A percentile compares a stretch with the other conserved stretches of the same genome.
These are phyloP conservation scores for Chesias legatella DNA, from an alignment of 2,888 invertebrate species.

Conservation along the genomic window DNA sequence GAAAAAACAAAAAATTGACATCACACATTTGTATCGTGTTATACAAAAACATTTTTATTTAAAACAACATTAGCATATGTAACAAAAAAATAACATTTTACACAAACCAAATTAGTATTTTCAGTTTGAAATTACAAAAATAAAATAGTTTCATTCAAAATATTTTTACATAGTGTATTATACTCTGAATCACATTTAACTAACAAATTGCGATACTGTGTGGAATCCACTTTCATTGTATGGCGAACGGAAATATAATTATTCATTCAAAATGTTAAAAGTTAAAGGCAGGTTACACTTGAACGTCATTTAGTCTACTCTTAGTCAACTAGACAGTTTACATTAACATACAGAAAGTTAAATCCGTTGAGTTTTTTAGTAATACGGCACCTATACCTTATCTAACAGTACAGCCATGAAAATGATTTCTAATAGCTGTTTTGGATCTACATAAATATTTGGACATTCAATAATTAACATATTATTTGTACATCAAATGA, in stretches of 20 bases:
- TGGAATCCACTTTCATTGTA: neutral
- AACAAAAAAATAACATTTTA: conserved; percentile 50
- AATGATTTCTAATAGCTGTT: neutral
- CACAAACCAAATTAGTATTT: conserved; percentile 46
- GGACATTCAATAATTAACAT: conserved; percentile 2
- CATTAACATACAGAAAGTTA: no score
- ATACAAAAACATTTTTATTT: conserved; percentile 34
- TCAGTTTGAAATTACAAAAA: conserved; percentile 66
- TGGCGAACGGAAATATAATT: conserved; percentile 3
- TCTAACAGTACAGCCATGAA: no score
- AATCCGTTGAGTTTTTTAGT: no score
- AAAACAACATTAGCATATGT: conserved; percentile 44
- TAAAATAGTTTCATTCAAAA: conserved; percentile 63
- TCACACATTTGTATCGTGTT: conserved; percentile 12
- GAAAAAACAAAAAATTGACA: conserved; percentile 7
- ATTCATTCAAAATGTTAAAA: no score
- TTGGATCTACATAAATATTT: conserved; percentile 3
- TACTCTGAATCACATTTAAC: conserved; percentile 49
- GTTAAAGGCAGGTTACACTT: no score
- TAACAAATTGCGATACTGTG: conserved; percentile 36
- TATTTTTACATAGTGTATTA: conserved; percentile 50
- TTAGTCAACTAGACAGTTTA: no score
- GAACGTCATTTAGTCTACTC: no score
- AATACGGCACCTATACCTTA: no score
- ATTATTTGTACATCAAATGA: conserved; percentile 4